Percentiles rank a stretch among this genome's conserved stretches.
Evolutionary conservation across 2,888 invertebrate species (phyloP).

Genomic region (Drosophila barbarae): DNA sequence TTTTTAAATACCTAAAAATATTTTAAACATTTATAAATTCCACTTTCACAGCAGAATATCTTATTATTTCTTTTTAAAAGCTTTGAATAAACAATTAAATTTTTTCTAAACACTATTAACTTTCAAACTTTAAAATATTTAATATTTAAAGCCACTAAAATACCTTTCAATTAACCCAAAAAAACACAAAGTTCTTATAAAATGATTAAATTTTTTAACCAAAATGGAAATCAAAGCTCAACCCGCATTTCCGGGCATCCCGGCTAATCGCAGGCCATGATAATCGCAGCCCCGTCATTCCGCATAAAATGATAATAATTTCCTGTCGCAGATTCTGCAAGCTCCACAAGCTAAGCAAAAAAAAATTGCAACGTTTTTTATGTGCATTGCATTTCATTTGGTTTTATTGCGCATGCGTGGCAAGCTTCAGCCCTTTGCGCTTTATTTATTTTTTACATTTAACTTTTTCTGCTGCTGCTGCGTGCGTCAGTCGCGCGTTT

Average conservation of each 20-base stretch:
- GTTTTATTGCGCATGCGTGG: slow-evolving; percentile 44
- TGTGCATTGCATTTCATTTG: slow-evolving; percentile 29
- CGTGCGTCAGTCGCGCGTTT: slow-evolving; percentile 64
- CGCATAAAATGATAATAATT: slow-evolving; percentile 43
- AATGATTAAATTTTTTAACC: background rate
- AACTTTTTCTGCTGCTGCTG: slow-evolving; percentile 40
- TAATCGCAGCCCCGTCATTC: slow-evolving; percentile 41
- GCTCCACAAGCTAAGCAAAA: slow-evolving; percentile 11
- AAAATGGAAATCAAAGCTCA: slow-evolving; percentile 19
- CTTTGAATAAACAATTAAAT: background rate
- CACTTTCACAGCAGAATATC: background rate
- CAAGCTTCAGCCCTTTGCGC: slow-evolving; percentile 34
- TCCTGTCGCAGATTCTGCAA: slow-evolving; percentile 38
- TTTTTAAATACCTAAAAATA: no score
- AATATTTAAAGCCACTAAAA: background rate
- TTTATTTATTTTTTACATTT: slow-evolving; percentile 17
- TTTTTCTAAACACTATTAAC: background rate
- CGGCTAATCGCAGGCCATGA: slow-evolving; percentile 33
- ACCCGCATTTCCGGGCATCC: slow-evolving; percentile 24
- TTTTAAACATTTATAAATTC: no score
- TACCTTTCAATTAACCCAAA: accelerated
- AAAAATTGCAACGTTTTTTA: slow-evolving; percentile 23
- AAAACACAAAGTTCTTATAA: background rate
- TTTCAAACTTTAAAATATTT: no score
- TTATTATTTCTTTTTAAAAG: no score